A percentile compares a stretch with the other conserved stretches of the same genome.
These are phyloP conservation scores for Mustela nigripes DNA, from an alignment of 2,113 vertebrate genomes.

Conservation along the genomic window DNA sequence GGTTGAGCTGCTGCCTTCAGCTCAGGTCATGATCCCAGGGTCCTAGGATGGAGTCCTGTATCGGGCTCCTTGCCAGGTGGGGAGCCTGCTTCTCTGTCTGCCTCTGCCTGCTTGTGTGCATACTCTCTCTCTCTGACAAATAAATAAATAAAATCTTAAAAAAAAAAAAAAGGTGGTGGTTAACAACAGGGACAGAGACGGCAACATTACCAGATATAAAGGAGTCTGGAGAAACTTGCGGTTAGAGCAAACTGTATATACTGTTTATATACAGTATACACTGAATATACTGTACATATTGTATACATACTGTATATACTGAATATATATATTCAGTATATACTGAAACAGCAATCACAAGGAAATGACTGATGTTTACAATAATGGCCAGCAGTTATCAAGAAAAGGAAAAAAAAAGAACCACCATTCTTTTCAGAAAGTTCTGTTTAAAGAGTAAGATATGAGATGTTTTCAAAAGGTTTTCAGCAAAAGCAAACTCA, in stretches of 20 bases:
- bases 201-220: background rate
- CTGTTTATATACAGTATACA: background rate
- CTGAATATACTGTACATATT: background rate
- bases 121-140: too few species aligned
- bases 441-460: constrained; percentile 16
- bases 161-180: background rate
- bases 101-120: too few species aligned
- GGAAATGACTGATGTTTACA: background rate
- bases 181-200: background rate
- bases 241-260: background rate
- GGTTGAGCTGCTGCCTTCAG: too few species aligned
- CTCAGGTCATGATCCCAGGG: too few species aligned
- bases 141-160: too few species aligned
- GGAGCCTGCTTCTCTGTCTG: too few species aligned
- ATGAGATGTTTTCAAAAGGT: background rate
- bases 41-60: too few species aligned
- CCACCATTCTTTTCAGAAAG: background rate
- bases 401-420: background rate
- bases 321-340: background rate
- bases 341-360: background rate
- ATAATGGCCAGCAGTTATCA: background rate
- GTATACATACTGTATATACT: too few species aligned
- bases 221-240: background rate
- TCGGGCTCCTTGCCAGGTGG: too few species aligned
- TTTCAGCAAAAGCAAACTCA: constrained; percentile 23